Percentiles rank a stretch among this genome's conserved stretches.
Conservation (phyloP, 2,888 invertebrate species). For the Apeira syringaria region DNA sequence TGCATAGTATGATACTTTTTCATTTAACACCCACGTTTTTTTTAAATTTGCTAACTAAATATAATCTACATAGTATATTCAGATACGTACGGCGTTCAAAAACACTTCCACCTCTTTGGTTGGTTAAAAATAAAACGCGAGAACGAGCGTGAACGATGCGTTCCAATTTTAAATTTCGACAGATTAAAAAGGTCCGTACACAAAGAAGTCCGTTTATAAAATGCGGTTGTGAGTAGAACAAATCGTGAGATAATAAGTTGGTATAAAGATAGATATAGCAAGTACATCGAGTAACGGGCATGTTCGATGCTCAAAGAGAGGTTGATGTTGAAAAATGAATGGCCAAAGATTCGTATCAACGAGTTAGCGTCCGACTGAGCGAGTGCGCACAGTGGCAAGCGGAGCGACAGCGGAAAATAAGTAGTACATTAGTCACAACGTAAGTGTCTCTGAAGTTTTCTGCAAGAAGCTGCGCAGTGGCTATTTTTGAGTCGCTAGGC, state of each 20-base stretch:
- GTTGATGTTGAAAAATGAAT: slow-evolving; percentile 48
- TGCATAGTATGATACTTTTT: too few relatives aligned
- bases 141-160: neutral
- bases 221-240: slow-evolving; percentile 12
- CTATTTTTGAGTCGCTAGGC: too few relatives aligned
- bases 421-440: too few relatives aligned
- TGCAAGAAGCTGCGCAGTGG: too few relatives aligned
- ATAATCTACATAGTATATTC: too few relatives aligned
- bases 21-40: too few relatives aligned
- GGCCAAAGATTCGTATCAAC: slow-evolving; percentile 46
- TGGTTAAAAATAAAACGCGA: neutral
- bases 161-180: slow-evolving; percentile 1
- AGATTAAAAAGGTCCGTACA: slow-evolving; percentile 17
- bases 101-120: too few relatives aligned
- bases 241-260: slow-evolving; percentile 16
- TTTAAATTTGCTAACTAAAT: too few relatives aligned
- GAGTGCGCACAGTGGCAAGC: neutral
- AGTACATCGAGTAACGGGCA: slow-evolving; percentile 28
- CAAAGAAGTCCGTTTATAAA: slow-evolving; percentile 21
- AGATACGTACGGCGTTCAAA: too few relatives aligned
- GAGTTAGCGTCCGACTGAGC: slow-evolving; percentile 24
- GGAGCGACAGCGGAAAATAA: too few relatives aligned
- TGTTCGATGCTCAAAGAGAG: slow-evolving; percentile 18
- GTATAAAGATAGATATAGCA: slow-evolving; percentile 5
- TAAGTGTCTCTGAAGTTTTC: too few relatives aligned